These are phyloP conservation scores for Puma concolor DNA, from an alignment of 2,113 vertebrate species.

Conservation along the genomic window DNA sequence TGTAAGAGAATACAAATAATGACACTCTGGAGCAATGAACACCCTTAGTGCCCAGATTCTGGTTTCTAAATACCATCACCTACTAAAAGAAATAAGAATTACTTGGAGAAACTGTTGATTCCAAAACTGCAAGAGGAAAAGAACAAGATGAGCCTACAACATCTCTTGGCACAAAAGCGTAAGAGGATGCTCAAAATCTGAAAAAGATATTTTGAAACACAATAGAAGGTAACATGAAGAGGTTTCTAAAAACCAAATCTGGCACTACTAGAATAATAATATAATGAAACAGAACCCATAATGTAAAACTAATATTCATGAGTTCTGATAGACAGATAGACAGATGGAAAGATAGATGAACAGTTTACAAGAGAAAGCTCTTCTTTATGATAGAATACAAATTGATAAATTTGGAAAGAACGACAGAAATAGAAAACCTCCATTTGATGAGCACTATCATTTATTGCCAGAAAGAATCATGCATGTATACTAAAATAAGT, in stretches of 20 bases:
- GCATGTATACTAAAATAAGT: too few relatives aligned
- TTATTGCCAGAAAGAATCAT: background rate
- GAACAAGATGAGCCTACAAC: too few relatives aligned
- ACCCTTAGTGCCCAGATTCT: background rate
- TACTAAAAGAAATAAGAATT: background rate
- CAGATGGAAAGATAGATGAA: background rate
- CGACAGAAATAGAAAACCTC: background rate
- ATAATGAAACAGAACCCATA: background rate
- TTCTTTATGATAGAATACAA: background rate
- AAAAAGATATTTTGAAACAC: background rate
- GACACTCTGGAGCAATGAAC: background rate
- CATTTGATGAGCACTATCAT: background rate
- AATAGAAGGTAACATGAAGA: background rate
- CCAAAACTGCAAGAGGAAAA: background rate
- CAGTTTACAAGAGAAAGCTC: background rate
- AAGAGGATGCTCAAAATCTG: background rate
- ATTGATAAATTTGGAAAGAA: background rate
- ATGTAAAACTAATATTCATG: background rate
- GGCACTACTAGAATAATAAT: background rate
- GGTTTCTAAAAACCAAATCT: too few relatives aligned
- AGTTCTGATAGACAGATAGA: background rate
- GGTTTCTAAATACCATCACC: constrained; percentile 8
- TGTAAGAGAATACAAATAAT: background rate
- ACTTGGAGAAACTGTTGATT: background rate
- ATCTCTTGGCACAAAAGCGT: background rate